phyloP scores from a whole-genome alignment of 2,797 vertebrate species.

The Coccyzus lansbergi region DNA sequence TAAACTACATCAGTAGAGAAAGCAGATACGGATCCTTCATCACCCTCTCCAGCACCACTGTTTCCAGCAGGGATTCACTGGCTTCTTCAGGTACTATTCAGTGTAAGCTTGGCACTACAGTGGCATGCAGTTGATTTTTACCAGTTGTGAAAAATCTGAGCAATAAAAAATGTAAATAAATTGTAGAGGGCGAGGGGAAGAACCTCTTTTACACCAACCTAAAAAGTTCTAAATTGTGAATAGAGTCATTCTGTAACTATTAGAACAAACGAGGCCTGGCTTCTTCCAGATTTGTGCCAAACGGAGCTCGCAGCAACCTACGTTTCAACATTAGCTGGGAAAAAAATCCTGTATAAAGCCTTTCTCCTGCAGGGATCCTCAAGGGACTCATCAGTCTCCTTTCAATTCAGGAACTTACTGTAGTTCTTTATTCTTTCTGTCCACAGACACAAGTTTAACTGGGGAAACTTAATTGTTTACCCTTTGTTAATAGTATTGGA shows the following conservation, averaged over 20 bases:
- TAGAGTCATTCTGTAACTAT: background rate
- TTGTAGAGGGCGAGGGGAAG: background rate
- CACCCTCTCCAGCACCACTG: background rate
- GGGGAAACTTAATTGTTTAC: background rate
- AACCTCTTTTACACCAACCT: background rate
- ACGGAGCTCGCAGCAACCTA: background rate
- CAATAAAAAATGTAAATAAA: background rate
- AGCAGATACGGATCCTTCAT: background rate
- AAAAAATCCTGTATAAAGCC: background rate
- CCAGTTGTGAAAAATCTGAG: background rate
- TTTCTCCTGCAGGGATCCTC: background rate
- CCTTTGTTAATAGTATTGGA: background rate
- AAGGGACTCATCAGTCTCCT: background rate
- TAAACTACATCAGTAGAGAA: background rate
- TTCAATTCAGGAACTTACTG: background rate
- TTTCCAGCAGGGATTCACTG: background rate
- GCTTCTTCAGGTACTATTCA: background rate
- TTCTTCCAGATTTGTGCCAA: background rate
- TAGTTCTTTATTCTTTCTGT: background rate
- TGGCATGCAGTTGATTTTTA: background rate
- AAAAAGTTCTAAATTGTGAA: background rate
- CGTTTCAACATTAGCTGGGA: background rate
- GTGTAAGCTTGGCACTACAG: background rate
- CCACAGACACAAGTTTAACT: background rate
- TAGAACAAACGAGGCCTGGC: background rate